These are phyloP conservation scores for Lithobates sylvaticus DNA, from an alignment of 2,797 vertebrate genomes.

Conservation along the genomic window DNA sequence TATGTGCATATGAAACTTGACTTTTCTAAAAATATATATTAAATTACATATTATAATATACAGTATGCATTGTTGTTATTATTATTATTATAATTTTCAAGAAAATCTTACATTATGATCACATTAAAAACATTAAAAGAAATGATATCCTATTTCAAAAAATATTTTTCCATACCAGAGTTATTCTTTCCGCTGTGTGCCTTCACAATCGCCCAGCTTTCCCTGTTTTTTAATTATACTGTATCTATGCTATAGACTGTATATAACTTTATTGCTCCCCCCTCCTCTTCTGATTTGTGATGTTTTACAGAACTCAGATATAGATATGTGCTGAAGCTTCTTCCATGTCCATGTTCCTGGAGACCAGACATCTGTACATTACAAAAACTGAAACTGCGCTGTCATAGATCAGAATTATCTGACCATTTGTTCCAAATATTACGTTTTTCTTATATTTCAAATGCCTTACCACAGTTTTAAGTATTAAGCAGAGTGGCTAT, in stretches of 20 bases:
- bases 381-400: not conserved
- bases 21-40: no score
- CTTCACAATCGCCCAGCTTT: not conserved
- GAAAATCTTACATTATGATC: not conserved
- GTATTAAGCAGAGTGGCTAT: no score
- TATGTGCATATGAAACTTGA: not conserved
- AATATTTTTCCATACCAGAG: not conserved
- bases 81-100: not conserved
- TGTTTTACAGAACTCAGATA: not conserved
- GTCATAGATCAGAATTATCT: not conserved
- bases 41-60: no score
- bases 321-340: no score
- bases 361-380: no score
- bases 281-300: not conserved
- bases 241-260: not conserved
- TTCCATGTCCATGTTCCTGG: no score
- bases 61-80: not conserved
- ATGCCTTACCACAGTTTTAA: no score
- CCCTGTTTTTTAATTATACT: not conserved
- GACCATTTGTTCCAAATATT: not conserved
- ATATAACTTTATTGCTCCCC: not conserved
- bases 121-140: not conserved
- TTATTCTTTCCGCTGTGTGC: not conserved
- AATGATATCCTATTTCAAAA: not conserved
- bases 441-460: not conserved